A percentile compares a stretch with the other conserved stretches of the same genome.
phyloP scores from a whole-genome alignment of 2,113 vertebrate genomes.

The Pterocles gutturalis region DNA sequence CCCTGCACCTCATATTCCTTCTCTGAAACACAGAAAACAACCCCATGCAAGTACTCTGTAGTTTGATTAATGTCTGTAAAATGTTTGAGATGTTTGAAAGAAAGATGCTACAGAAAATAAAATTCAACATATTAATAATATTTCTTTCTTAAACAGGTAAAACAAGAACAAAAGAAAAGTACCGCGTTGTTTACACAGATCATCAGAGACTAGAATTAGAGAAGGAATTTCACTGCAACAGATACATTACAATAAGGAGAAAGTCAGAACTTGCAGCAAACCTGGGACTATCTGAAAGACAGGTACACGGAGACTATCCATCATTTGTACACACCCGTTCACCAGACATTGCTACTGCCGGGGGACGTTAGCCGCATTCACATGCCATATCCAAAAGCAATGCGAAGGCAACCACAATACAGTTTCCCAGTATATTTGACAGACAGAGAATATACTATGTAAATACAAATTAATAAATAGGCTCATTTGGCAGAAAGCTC shows the following conservation, averaged over 20 bases:
- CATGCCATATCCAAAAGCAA: neutral
- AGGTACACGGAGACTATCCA: slow-evolving; percentile 79
- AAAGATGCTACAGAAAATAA: neutral
- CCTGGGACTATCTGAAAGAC: slow-evolving; percentile 94
- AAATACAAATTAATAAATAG: neutral
- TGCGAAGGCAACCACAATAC: neutral
- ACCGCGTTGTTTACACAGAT: slow-evolving; percentile 94
- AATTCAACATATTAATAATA: neutral
- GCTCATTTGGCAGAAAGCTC: neutral
- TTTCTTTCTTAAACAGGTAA: slow-evolving; percentile 83
- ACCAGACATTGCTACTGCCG: neutral
- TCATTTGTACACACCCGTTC: neutral
- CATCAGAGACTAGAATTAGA: slow-evolving; percentile 95
- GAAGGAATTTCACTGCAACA: slow-evolving; percentile 96
- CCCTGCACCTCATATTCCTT: neutral
- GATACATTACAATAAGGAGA: slow-evolving; percentile 93
- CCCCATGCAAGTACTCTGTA: neutral
- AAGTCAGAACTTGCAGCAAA: slow-evolving; percentile 93
- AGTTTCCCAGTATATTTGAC: neutral
- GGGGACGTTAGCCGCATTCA: neutral
- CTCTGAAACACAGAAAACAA: neutral
- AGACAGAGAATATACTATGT: neutral
- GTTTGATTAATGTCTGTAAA: neutral
- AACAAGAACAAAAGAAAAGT: slow-evolving; percentile 97
- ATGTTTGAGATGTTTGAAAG: neutral